Evolutionary conservation across 2,797 vertebrate genomes (phyloP), one percentile per base, ranked within the genome.

Genomic region (Sebastes alutus): DNA sequence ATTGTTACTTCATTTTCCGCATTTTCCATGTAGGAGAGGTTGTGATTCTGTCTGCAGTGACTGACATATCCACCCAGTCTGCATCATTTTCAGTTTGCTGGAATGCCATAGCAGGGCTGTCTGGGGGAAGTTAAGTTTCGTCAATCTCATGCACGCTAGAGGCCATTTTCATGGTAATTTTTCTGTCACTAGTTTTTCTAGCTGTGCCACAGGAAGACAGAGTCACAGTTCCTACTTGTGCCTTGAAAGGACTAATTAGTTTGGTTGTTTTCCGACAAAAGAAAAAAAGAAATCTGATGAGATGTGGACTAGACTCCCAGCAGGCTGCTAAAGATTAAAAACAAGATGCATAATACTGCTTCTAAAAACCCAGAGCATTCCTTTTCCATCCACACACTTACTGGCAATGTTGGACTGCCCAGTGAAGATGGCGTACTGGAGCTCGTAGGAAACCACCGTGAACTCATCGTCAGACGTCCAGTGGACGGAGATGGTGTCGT

Each of bases 391-490:
- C 38, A 4, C 18, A 23, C 93, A 98, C 98, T 98, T 94, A 99
- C 99, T 99, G 86, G 98, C 95, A 70, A 99, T 96, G 25, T 99
- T 99, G 62, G 98, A 97, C 92, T 99, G 98, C 69, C 98, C 99
- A 0, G 98, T 99, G 93, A 97, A 99, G 91, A 99, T 99, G 85
- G 98, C 97, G 16, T 99, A 99, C 88, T 99, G 99, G n/a, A 99
- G 96, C 92, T 99, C 98, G 0, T 99, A 99, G n/a, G 98, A 99
- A 42, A 98, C 96, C 63, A 99, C 97, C 0, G 97, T 97, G 93
- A 99, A 99, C 82, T 99, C 98, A 65, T 99, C 98, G 54, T 99
- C 99, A 0, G 99, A 99, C 0, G 97, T 98, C 99, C 99, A 99
- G 88, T 99, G 98, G 59, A 98, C 98, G 0, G 97, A 98, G 87